These are phyloP conservation scores for Aythya baeri DNA, from an alignment of 2,113 vertebrate species.

Conservation along the genomic window DNA sequence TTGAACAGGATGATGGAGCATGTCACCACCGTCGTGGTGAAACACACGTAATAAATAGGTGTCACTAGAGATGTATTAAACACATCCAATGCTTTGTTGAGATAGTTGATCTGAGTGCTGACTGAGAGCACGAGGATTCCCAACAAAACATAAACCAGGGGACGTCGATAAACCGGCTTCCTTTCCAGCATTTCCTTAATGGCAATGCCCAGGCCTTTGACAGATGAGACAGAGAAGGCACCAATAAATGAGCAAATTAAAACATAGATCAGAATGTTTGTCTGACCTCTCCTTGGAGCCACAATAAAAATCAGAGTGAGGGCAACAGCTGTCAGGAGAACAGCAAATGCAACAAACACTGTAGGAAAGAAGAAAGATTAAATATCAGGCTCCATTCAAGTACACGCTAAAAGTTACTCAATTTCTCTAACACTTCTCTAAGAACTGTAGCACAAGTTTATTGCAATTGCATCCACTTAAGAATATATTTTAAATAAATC, in stretches of 20 bases:
- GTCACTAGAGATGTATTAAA: slow-evolving; percentile 84
- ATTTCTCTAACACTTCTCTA: not conserved
- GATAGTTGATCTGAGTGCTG: slow-evolving; percentile 82
- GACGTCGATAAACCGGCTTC: slow-evolving; percentile 75
- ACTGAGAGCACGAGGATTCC: slow-evolving; percentile 72
- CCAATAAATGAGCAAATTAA: slow-evolving; percentile 83
- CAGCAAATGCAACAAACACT: slow-evolving; percentile 80
- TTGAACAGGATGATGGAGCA: slow-evolving; percentile 84
- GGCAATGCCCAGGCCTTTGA: slow-evolving; percentile 84
- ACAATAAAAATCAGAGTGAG: slow-evolving; percentile 75
- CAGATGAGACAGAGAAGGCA: slow-evolving; percentile 84
- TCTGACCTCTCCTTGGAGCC: slow-evolving; percentile 80
- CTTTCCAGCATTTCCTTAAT: slow-evolving; percentile 74
- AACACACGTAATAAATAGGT: slow-evolving; percentile 84
- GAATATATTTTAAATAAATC: not conserved
- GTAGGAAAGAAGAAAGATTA: slow-evolving; percentile 31
- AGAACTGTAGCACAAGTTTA: not conserved
- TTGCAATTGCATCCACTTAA: not conserved
- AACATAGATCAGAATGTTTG: slow-evolving; percentile 81
- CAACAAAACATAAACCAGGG: slow-evolving; percentile 76
- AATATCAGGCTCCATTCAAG: not conserved
- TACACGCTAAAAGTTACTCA: not conserved
- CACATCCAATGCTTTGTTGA: slow-evolving; percentile 83
- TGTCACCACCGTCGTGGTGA: slow-evolving; percentile 76
- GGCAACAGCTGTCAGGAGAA: slow-evolving; percentile 53